Percentiles rank a stretch among this genome's conserved stretches.
Evolutionary conservation across 2,113 vertebrate genomes (phyloP).

Genomic region (Macaca fascicularis): T2T-MFA8v1.1 NC_088389.1:114557001-114557500

Average conservation of each 20-base stretch:
- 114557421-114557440: constrained; percentile 26
- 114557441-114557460: not conserved
- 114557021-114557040: not conserved
- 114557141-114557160: constrained; percentile 54
- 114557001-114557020: no score
- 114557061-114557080: not conserved
- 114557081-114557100: constrained; percentile 34
- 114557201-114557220: not conserved
- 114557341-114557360: no score
- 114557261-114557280: not conserved
- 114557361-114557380: not conserved
- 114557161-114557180: constrained; percentile 34
- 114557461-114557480: not conserved
- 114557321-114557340: no score
- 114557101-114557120: constrained; percentile 9
- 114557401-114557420: constrained; percentile 5
- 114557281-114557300: not conserved
- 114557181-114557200: not conserved
- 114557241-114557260: not conserved
- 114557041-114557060: not conserved
- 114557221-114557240: not conserved
- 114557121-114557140: constrained; percentile 50
- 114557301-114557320: not conserved
- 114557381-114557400: not conserved
- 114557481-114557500: not conserved